Base-by-base conservation (phyloP, 37 sponge, comb jelly and placozoan genomes). In the Amphimedon queenslandica region DNA sequence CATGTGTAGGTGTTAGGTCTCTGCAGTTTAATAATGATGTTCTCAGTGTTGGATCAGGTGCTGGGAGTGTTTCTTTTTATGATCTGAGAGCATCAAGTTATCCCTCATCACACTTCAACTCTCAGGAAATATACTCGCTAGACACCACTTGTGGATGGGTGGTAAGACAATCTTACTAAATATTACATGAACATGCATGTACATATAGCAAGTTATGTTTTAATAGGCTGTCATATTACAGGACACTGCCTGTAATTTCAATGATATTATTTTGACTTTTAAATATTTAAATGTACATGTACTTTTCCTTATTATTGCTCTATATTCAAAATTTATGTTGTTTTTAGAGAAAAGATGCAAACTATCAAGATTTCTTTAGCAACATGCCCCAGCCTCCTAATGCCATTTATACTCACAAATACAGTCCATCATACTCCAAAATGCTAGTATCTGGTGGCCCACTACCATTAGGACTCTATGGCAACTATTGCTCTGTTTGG, bases 401-500 rank as follows among this genome's bases (percentile, higher is more conserved):
- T 80, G 90, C 95, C 66, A 83, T 97, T 34, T 93, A 93, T 66
- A 90, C 98, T 23, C 98, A 97, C 73, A 74, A 75, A 32, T 97
- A 97, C 72, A 93, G 88, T 57, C 89, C 91, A n/a, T 72, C 76
- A 25, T 78, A 83, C 43, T 74, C 85, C 21, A 84, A 87, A 64
- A 61, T 97, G 8, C 92, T 93, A 63, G 72, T 87, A 2, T 93
- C 93, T 36, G 98, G 98, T 0, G 98, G 98, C 0, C 98, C 98
- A 30, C 78, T 90, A 1, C 91, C 90, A 27, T 70, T 93, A 0
- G 98, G 94, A 30, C 81, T 97, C 33, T 75, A 66, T 82, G 98
- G 98, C 3, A 97, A 90, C 82, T 97, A 97, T 72, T 88, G 89
- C 13, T 81, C 86, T 23, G 53, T 97, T 27, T 97, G 98, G 98